phyloP scores from a whole-genome alignment of 2,797 vertebrate species.

The Urocyon cinereoargenteus region DNA sequence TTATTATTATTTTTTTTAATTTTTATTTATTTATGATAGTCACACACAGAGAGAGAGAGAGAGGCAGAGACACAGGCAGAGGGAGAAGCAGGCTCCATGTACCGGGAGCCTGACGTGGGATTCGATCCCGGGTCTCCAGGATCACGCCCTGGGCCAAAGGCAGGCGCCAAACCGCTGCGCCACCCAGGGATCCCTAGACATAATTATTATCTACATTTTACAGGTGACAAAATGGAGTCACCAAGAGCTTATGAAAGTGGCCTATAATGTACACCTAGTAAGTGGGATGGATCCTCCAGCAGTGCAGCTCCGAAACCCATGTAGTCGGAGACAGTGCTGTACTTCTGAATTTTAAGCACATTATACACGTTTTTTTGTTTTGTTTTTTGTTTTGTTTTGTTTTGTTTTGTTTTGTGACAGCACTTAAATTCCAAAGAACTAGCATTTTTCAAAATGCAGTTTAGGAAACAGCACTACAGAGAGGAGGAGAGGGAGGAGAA shows the following conservation, averaged over 20 bases:
- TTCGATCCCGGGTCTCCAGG: no score
- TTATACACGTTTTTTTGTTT: constrained; percentile 48
- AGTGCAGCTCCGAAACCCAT: neutral
- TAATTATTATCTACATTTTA: neutral
- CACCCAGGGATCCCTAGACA: no score
- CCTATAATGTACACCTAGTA: neutral
- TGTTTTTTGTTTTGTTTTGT: no score
- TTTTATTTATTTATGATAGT: no score
- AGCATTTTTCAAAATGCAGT: constrained; percentile 55
- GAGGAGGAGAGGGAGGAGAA: neutral
- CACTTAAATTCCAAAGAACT: constrained; percentile 54
- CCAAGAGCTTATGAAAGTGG: neutral
- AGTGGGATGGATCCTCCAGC: neutral
- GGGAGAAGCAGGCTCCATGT: no score
- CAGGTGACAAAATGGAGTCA: neutral
- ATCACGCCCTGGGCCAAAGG: no score
- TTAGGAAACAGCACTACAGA: constrained; percentile 15
- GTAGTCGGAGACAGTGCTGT: neutral
- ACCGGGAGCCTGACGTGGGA: no score
- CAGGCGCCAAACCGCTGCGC: no score
- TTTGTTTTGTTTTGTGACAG: neutral
- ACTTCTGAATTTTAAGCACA: neutral
- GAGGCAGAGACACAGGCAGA: no score
- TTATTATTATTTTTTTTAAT: no score
- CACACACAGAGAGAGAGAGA: no score